Conservation (phyloP, 2,888 invertebrate species). For the Lasioglossum lativentre region DNA sequence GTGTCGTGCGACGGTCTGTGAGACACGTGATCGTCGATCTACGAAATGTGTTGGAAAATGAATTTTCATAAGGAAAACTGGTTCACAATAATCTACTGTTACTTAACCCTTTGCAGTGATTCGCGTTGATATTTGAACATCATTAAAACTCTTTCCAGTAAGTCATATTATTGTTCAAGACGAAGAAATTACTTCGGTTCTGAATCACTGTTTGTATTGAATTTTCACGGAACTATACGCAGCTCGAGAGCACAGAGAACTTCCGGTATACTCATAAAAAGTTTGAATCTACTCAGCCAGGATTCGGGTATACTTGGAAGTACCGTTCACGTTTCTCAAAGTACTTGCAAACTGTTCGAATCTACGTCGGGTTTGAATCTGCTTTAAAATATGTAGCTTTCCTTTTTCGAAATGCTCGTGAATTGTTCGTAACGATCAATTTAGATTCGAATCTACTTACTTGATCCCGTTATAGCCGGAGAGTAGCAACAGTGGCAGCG, state of each 20-base stretch:
- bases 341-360: background rate
- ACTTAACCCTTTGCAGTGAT: too few relatives aligned
- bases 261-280: background rate
- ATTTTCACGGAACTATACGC: background rate
- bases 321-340: background rate
- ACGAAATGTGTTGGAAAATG: background rate
- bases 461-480: background rate
- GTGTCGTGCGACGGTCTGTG: background rate
- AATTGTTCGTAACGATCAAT: background rate
- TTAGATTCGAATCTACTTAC: slow-evolving; percentile 1
- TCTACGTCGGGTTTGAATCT: background rate
- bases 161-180: background rate
- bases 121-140: too few relatives aligned
- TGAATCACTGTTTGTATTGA: background rate
- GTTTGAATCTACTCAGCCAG: background rate
- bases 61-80: background rate
- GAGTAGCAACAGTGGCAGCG: background rate
- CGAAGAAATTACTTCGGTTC: background rate
- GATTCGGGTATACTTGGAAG: background rate
- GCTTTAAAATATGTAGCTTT: background rate
- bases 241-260: background rate
- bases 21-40: background rate
- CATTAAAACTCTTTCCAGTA: too few relatives aligned
- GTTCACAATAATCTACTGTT: background rate
- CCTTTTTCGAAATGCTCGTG: background rate